phyloP scores from a whole-genome alignment of 1,140 invertebrate species.

The Nephila pilipes region DNA sequence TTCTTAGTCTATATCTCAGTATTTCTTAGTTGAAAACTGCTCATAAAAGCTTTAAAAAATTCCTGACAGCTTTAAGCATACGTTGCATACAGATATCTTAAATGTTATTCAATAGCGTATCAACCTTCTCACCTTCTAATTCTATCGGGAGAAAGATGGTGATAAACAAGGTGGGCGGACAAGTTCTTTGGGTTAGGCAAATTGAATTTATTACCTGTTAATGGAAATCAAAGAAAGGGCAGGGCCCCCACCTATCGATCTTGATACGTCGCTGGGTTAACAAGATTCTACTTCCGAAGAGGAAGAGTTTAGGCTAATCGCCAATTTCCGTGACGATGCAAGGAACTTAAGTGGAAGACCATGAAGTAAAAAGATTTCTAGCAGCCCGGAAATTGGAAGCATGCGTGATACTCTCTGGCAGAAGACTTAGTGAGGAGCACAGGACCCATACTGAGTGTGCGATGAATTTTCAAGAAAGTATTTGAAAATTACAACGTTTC shows the following conservation, averaged over 20 bases:
- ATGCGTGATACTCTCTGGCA: slow-evolving; percentile 23
- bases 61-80: too few species aligned
- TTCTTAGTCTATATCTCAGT: too few species aligned
- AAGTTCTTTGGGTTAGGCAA: slow-evolving; percentile 40
- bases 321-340: slow-evolving; percentile 73
- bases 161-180: slow-evolving; percentile 60
- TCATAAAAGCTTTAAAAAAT: too few species aligned
- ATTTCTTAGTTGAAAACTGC: too few species aligned
- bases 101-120: neutral
- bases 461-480: slow-evolving; percentile 32
- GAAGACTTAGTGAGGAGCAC: neutral
- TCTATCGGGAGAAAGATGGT: neutral
- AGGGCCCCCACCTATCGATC: slow-evolving; percentile 51
- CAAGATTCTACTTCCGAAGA: slow-evolving; percentile 68
- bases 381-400: slow-evolving; percentile 48
- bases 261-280: slow-evolving; percentile 55
- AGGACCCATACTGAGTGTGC: neutral
- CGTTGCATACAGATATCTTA: neutral
- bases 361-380: slow-evolving; percentile 39
- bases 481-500: slow-evolving; percentile 35
- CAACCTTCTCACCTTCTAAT: slow-evolving; percentile 4
- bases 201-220: slow-evolving; percentile 71
- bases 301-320: slow-evolving; percentile 68
- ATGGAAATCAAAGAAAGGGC: slow-evolving; percentile 54
- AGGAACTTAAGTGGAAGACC: slow-evolving; percentile 56